Evolutionary conservation across 2,797 vertebrate genomes (phyloP).

Genomic region (Hirundo rustica): DNA sequence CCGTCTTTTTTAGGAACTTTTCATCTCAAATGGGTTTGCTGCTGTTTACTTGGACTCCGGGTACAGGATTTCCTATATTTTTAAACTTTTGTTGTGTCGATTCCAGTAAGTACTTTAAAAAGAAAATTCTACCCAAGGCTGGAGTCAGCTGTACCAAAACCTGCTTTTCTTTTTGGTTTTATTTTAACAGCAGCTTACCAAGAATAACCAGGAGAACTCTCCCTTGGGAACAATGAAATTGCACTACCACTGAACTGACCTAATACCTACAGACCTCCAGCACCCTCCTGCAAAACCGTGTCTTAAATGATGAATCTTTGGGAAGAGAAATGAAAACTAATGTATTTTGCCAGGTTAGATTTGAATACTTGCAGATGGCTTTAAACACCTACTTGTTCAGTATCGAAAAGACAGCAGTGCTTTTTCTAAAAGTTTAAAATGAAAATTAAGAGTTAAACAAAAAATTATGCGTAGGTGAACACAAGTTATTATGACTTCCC

Average conservation of each 20-base stretch:
- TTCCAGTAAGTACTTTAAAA: background rate
- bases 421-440: background rate
- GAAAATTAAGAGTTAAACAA: background rate
- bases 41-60: background rate
- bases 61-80: background rate
- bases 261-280: background rate
- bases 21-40: background rate
- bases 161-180: background rate
- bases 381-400: background rate
- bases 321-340: background rate
- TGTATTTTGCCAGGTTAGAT: background rate
- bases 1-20: background rate
- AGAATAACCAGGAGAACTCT: background rate
- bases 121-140: background rate
- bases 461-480: background rate
- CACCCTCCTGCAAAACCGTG: background rate
- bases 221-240: background rate
- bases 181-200: conserved; percentile 4
- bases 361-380: background rate
- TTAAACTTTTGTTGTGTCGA: background rate
- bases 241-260: background rate
- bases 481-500: background rate
- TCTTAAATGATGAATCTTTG: background rate
- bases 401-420: background rate
- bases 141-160: background rate